Evolutionary conservation across 2,797 vertebrate species (phyloP).

Genomic region (Phoxinus dragarum): DNA sequence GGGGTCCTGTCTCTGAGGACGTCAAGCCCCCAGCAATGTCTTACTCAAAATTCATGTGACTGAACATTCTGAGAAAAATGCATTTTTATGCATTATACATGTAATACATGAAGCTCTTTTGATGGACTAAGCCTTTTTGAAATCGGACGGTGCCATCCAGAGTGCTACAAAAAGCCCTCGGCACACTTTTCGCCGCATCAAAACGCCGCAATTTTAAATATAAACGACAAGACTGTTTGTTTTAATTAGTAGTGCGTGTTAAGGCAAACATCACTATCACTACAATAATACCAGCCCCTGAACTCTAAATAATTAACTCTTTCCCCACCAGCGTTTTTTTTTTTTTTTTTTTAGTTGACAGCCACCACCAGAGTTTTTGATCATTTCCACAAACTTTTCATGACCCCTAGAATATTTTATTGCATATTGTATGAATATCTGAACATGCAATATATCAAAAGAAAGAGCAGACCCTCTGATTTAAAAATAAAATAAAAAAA

Average conservation of each 20-base stretch:
- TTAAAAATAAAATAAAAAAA: too few species aligned
- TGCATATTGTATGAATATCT: too few species aligned
- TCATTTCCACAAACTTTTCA: too few species aligned
- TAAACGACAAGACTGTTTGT: neutral
- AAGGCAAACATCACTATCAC: neutral
- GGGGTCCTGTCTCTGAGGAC: conserved; percentile 61
- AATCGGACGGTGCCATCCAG: neutral
- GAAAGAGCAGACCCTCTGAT: too few species aligned
- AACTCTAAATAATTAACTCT: neutral
- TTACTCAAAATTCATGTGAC: conserved; percentile 34
- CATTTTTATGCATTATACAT: conserved; percentile 25
- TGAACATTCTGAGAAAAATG: neutral
- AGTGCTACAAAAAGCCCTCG: neutral
- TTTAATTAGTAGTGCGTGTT: neutral
- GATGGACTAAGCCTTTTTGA: conserved; percentile 2
- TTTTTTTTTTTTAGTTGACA: too few species aligned
- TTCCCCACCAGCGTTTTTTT: too few species aligned
- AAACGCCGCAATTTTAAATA: conserved; percentile 8
- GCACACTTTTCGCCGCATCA: neutral
- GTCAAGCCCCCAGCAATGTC: conserved; percentile 44
- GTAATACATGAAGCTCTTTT: conserved; percentile 14
- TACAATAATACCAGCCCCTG: neutral
- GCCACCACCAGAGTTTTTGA: too few species aligned
- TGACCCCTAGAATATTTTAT: too few species aligned
- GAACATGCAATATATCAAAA: too few species aligned